phyloP scores from a whole-genome alignment of 2,113 vertebrate genomes.

The Nansenia antarctica region DNA sequence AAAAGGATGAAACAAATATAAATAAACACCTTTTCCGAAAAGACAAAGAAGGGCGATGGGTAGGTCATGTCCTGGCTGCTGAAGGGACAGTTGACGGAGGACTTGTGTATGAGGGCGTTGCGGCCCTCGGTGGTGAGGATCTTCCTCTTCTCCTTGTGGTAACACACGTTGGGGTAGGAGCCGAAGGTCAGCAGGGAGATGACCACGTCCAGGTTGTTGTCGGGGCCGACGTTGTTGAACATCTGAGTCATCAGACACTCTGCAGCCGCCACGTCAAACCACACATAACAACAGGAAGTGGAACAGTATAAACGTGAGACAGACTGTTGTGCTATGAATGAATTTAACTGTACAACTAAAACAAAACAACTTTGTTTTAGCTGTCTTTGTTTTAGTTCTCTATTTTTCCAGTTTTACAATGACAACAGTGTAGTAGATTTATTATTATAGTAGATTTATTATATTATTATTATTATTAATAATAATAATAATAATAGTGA shows the following conservation, averaged over 20 bases:
- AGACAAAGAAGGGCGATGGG: slow-evolving; percentile 93
- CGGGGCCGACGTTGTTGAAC: slow-evolving; percentile 88
- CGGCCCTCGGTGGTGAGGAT: slow-evolving; percentile 95
- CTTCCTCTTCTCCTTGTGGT: slow-evolving; percentile 96
- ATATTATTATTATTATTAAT: too few species aligned
- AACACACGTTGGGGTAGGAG: slow-evolving; percentile 94
- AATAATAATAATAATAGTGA: too few species aligned
- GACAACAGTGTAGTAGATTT: too few species aligned
- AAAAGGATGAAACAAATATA: not conserved
- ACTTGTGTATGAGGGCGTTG: slow-evolving; percentile 95
- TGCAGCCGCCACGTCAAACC: too few species aligned
- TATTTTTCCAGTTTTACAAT: too few species aligned
- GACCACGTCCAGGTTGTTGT: slow-evolving; percentile 94
- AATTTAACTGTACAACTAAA: too few species aligned
- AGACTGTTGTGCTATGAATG: too few species aligned
- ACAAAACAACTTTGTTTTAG: too few species aligned
- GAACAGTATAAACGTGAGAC: too few species aligned
- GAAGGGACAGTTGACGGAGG: slow-evolving; percentile 96
- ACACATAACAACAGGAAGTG: too few species aligned
- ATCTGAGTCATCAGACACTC: slow-evolving; percentile 89
- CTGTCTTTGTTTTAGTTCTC: too few species aligned
- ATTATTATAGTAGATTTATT: too few species aligned
- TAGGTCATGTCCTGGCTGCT: slow-evolving; percentile 91
- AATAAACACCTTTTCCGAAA: slow-evolving; percentile 90
- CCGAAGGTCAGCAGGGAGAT: slow-evolving; percentile 93